Evolutionary conservation across 2,888 invertebrate species (phyloP), one percentile per base, ranked within the genome.

Genomic region (Tachystola acroxantha): DNA sequence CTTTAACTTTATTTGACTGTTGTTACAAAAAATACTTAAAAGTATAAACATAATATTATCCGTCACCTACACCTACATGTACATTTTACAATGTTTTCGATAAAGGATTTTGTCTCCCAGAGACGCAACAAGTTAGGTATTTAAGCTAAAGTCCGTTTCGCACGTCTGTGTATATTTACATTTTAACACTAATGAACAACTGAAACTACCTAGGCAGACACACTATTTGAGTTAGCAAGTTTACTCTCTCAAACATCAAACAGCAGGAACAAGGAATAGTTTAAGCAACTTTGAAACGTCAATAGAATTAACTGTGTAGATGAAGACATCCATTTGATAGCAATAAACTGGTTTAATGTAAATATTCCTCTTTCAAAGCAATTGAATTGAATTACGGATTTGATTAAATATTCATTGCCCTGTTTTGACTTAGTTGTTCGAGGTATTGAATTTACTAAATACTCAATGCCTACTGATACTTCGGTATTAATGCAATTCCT

Each of bases 181-280:
- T 10, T n/a, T 14, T 14, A 12, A 4, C 28, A 7, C 13, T 5
- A 14, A n/a, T n/a, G n/a, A 29, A 12, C 9, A 29, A 14, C 29
- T 14, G 29, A 29, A 29, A 13, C 29, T 29, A 20, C n/a, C n/a
- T n/a, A 20, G 9, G 7, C n/a, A 24, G 3, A 24, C 24, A 24
- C n/a, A 16, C 19, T 27, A 30, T 30, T 30, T 19, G 30, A 30
- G 10, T 16, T 19, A 2, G 16, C 6, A 16, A 30, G 30, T 30
- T 30, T 30, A 30, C 30, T 30, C 19, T 19, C 30, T 30, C 28
- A 28, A 30, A 30, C 19, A 19, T 10, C 11, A 1, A 27, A 27
- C 27, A 27, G 27, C 2, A 27, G 10, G 7, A 11, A n/a, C n/a
- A 9, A 25, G 14, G 14, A 30, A 30, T 19, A 19, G 30, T 30